Conservation (phyloP, 2,113 vertebrate genomes). For the Daboia siamensis region DNA sequence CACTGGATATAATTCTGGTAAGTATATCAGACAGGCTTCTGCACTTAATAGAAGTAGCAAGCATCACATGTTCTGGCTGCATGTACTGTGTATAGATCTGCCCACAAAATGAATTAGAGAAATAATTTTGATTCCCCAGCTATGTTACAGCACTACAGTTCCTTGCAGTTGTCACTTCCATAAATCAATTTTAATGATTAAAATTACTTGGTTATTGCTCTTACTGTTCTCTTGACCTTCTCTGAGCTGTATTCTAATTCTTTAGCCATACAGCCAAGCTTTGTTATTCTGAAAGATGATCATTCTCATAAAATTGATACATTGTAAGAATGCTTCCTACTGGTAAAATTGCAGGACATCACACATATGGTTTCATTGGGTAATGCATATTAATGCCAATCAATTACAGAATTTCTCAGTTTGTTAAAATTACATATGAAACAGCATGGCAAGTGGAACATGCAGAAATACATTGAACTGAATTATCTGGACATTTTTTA, state of each 20-base stretch:
- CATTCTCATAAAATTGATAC: neutral
- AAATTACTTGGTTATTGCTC: neutral
- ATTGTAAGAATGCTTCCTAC: neutral
- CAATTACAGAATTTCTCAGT: neutral
- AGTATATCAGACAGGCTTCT: neutral
- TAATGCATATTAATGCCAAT: neutral
- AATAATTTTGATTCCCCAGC: neutral
- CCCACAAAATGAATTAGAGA: neutral
- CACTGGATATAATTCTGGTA: neutral
- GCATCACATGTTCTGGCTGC: neutral
- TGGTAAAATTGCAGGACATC: constrained; percentile 3
- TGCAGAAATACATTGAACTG: neutral
- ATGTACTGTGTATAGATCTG: neutral
- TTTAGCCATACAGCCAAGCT: constrained; percentile 9
- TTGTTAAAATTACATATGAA: neutral
- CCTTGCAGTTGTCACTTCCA: constrained; percentile 4
- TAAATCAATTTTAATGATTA: neutral
- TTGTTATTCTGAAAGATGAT: neutral
- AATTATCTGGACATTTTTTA: neutral
- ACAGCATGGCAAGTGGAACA: neutral
- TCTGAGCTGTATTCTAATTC: neutral
- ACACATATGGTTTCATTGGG: neutral
- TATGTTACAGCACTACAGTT: neutral
- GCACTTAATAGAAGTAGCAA: neutral
- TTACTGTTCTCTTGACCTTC: neutral